Evolutionary conservation across 2,888 invertebrate genomes (phyloP).

Genomic region (Acronicta alni): DNA sequence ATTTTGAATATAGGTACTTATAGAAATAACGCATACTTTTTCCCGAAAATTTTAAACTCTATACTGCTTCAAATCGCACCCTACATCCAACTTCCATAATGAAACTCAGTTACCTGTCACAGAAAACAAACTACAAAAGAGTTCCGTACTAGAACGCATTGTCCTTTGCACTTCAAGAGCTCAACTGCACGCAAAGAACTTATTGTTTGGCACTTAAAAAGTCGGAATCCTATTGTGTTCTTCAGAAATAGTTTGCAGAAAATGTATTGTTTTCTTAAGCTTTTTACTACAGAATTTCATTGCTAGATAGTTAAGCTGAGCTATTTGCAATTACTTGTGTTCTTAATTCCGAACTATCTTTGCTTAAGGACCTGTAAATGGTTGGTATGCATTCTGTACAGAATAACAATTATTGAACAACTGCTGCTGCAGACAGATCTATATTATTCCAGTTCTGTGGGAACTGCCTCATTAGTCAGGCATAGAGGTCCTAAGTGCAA

Average conservation of each 20-base stretch:
- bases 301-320: constrained; percentile 29
- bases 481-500: too few species aligned
- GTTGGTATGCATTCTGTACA: neutral
- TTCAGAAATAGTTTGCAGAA: constrained; percentile 39
- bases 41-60: neutral
- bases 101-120: constrained; percentile 48
- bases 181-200: constrained; percentile 52
- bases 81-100: constrained; percentile 23
- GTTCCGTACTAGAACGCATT: constrained; percentile 47
- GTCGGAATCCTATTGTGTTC: constrained; percentile 52
- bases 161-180: constrained; percentile 59
- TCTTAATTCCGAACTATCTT: constrained; percentile 11
- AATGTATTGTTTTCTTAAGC: constrained; percentile 46
- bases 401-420: too few species aligned
- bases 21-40: neutral
- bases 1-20: too few species aligned
- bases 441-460: too few species aligned
- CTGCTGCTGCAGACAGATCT: too few species aligned
- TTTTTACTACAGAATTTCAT: constrained; percentile 29
- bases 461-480: too few species aligned
- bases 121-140: constrained; percentile 49
- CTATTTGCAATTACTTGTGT: constrained; percentile 43
- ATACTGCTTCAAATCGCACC: constrained; percentile 15
- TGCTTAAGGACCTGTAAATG: constrained; percentile 1
- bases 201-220: constrained; percentile 60